Evolutionary conservation across 2,797 vertebrate species (phyloP).

Genomic region (Manis javanica): DNA sequence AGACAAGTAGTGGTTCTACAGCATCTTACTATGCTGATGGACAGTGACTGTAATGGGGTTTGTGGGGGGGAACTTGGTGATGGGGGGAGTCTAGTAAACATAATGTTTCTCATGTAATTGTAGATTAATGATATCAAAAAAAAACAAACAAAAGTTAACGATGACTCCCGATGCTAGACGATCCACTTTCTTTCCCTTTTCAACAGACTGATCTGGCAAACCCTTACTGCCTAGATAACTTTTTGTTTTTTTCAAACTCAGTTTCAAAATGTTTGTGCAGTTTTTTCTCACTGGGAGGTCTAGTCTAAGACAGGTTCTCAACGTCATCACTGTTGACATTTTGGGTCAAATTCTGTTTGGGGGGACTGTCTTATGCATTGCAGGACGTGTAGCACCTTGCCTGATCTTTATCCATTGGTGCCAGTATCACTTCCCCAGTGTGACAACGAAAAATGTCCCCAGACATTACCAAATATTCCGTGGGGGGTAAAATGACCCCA

Average conservation of each 20-base stretch:
- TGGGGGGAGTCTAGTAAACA: too few relatives aligned
- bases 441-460: not conserved
- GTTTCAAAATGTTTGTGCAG: not conserved
- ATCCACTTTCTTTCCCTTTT: not conserved
- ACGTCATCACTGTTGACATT: not conserved
- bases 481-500: not conserved
- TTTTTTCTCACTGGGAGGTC: not conserved
- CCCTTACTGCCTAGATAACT: not conserved
- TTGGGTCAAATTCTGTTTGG: not conserved
- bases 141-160: not conserved
- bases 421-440: too few relatives aligned
- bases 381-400: not conserved
- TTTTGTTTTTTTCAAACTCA: not conserved
- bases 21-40: too few relatives aligned
- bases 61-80: too few relatives aligned
- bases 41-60: too few relatives aligned
- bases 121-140: too few relatives aligned
- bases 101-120: too few relatives aligned
- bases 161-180: not conserved
- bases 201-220: not conserved
- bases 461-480: not conserved
- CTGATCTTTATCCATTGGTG: not conserved
- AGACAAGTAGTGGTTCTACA: too few relatives aligned
- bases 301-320: not conserved
- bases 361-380: too few relatives aligned